Evolutionary conservation across 2,888 invertebrate species (phyloP).

Genomic region (Cerceris ruficornis): DNA sequence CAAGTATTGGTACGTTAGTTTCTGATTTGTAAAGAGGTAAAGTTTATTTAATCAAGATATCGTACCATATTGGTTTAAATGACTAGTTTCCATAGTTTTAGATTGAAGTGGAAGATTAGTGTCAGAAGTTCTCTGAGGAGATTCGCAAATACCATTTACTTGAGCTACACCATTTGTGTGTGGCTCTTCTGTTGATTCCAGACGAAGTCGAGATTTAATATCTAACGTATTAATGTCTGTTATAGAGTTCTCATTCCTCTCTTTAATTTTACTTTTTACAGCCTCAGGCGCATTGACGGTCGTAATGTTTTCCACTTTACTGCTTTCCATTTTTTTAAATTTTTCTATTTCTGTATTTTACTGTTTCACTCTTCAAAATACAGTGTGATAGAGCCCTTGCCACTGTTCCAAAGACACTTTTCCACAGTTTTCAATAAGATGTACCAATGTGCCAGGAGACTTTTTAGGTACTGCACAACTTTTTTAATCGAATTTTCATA

Average conservation of each 20-base stretch:
- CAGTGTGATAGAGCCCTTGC: slow-evolving; percentile 24
- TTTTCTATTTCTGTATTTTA: slow-evolving; percentile 38
- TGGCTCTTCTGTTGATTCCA: slow-evolving; percentile 60
- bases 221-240: slow-evolving; percentile 72
- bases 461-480: slow-evolving; percentile 55
- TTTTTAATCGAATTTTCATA: slow-evolving; percentile 78
- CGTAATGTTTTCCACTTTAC: slow-evolving; percentile 54
- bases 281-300: slow-evolving; percentile 59
- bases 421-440: slow-evolving; percentile 38
- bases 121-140: slow-evolving; percentile 66
- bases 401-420: slow-evolving; percentile 39
- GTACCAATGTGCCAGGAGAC: slow-evolving; percentile 57
- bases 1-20: no score
- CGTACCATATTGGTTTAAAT: slow-evolving; percentile 76
- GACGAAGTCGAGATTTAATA: slow-evolving; percentile 76
- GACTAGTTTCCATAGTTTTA: slow-evolving; percentile 77
- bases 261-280: slow-evolving; percentile 64
- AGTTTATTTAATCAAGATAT: no score
- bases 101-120: slow-evolving; percentile 61
- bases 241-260: slow-evolving; percentile 58
- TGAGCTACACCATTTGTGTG: slow-evolving; percentile 75
- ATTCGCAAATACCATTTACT: slow-evolving; percentile 75
- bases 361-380: slow-evolving; percentile 44
- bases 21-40: no score
- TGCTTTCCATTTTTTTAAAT: slow-evolving; percentile 61